A percentile compares a stretch with the other conserved stretches of the same genome.
phyloP scores from a whole-genome alignment of 2,888 invertebrate genomes.

The Lottia gigantea region DNA sequence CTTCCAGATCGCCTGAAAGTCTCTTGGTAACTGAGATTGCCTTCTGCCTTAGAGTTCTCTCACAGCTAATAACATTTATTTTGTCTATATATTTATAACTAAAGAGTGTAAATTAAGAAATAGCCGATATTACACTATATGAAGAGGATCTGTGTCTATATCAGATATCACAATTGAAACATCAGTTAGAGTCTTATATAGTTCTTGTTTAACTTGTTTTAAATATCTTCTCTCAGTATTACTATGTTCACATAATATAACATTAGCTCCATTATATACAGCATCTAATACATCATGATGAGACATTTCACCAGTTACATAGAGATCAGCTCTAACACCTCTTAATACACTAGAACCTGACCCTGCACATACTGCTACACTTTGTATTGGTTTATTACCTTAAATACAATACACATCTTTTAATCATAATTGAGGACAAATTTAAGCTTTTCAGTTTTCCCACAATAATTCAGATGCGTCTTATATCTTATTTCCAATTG shows the following conservation, averaged over 20 bases:
- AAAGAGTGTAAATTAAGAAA: too few species aligned
- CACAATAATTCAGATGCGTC: too few species aligned
- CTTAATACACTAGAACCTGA: slow-evolving; percentile 85
- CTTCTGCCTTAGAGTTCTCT: too few species aligned
- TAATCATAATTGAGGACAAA: neutral
- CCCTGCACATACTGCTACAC: slow-evolving; percentile 88
- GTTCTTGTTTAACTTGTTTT: slow-evolving; percentile 71
- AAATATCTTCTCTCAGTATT: slow-evolving; percentile 93
- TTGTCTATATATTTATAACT: too few species aligned
- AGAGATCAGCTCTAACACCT: slow-evolving; percentile 80
- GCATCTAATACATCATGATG: slow-evolving; percentile 94
- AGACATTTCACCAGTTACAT: slow-evolving; percentile 90
- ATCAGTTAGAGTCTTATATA: slow-evolving; percentile 66
- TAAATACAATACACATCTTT: neutral
- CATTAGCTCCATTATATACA: slow-evolving; percentile 80
- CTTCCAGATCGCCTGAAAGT: too few species aligned
- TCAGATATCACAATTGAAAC: slow-evolving; percentile 78
- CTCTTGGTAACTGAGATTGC: too few species aligned
- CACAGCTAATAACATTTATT: too few species aligned
- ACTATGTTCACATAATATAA: slow-evolving; percentile 91
- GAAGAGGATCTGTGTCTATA: slow-evolving; percentile 82
- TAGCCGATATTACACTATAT: slow-evolving; percentile 74
- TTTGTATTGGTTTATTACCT: neutral
- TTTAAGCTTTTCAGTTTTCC: too few species aligned
- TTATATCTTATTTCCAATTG: too few species aligned